These are phyloP conservation scores for Heliangelus exortis DNA, from an alignment of 2,797 vertebrate genomes.

Conservation along the genomic window DNA sequence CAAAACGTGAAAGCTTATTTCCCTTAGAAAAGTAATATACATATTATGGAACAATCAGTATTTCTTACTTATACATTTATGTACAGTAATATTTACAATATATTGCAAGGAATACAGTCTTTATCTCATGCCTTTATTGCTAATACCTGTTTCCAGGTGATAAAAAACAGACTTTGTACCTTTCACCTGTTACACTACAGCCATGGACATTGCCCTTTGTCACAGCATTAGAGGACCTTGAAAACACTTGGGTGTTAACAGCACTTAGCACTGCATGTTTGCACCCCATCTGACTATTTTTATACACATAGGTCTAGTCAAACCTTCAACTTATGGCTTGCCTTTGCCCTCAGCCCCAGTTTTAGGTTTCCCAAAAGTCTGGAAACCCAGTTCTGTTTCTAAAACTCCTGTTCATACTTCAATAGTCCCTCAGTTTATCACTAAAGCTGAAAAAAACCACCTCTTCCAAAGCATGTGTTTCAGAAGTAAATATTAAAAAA, in stretches of 20 bases:
- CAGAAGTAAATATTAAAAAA: background rate
- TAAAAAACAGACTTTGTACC: conserved; percentile 53
- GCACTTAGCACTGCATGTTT: background rate
- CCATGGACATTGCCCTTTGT: background rate
- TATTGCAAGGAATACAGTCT: conserved; percentile 28
- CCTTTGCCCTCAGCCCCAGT: background rate
- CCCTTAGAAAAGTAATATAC: conserved; percentile 38
- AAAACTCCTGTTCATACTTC: background rate
- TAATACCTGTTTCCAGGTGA: conserved; percentile 8
- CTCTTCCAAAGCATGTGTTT: background rate
- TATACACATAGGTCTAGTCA: background rate
- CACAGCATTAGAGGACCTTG: background rate
- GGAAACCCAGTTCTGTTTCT: background rate
- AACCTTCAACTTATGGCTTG: background rate
- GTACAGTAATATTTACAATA: conserved; percentile 68
- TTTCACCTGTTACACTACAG: background rate
- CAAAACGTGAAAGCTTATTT: background rate
- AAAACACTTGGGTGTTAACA: background rate
- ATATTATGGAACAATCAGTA: conserved; percentile 50
- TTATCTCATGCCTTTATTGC: background rate
- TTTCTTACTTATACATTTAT: conserved; percentile 44
- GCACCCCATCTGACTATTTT: background rate
- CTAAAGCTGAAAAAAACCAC: background rate
- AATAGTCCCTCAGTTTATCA: background rate
- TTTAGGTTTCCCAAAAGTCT: background rate